Percentiles rank a stretch among this genome's conserved stretches.
These are phyloP conservation scores for Ceramica pisi DNA, from an alignment of 2,888 invertebrate species.

Conservation along the genomic window DNA sequence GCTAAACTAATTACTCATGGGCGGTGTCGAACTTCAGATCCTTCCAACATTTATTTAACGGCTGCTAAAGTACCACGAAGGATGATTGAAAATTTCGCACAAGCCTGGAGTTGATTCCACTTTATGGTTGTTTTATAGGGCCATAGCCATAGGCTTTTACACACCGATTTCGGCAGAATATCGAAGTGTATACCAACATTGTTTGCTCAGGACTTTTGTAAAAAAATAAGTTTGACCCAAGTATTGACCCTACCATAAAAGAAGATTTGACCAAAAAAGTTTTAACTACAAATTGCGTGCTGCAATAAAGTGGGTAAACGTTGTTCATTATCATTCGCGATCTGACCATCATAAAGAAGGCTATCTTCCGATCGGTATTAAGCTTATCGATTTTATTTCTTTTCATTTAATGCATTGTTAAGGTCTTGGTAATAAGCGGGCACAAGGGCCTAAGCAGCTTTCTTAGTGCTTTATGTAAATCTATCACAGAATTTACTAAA, in stretches of 20 bases:
- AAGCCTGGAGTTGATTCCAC: slow-evolving; percentile 41
- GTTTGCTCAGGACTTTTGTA: slow-evolving; percentile 33
- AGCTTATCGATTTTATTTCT: slow-evolving; percentile 19
- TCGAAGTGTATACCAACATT: slow-evolving; percentile 28
- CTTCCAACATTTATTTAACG: slow-evolving; percentile 42
- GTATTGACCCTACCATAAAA: slow-evolving; percentile 33
- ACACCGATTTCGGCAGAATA: slow-evolving; percentile 41
- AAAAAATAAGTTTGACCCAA: slow-evolving; percentile 37
- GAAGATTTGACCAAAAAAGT: slow-evolving; percentile 40
- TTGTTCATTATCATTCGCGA: slow-evolving; percentile 29
- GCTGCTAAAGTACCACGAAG: slow-evolving; percentile 31
- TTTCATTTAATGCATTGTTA: slow-evolving; percentile 8
- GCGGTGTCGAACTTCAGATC: slow-evolving; percentile 49
- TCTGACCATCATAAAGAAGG: slow-evolving; percentile 29
- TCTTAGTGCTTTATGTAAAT: neutral
- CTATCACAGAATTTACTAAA: neutral
- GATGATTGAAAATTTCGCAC: slow-evolving; percentile 64
- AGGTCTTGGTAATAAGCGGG: neutral
- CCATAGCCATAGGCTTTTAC: slow-evolving; percentile 41
- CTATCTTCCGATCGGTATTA: slow-evolving; percentile 16
- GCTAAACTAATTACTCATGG: slow-evolving; percentile 48
- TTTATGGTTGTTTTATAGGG: slow-evolving; percentile 58
- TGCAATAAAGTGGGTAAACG: slow-evolving; percentile 37
- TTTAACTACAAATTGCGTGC: slow-evolving; percentile 42
- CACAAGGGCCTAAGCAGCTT: neutral